Conservation (phyloP, 2,888 invertebrate genomes). For the Acronicta alni region DNA sequence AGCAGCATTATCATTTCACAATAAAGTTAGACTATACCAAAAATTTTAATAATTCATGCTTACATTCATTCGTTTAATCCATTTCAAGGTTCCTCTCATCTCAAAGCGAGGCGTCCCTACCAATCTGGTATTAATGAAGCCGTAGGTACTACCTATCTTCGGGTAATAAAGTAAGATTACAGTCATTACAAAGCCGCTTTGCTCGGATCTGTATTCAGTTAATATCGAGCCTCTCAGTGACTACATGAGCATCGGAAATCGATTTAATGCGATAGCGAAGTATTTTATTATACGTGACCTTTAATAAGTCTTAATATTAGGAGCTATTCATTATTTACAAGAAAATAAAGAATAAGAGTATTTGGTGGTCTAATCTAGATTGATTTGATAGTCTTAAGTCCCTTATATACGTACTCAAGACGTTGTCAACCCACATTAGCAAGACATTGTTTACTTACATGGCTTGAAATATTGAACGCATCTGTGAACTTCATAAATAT, state of each 20-base stretch:
- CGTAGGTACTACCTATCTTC: constrained; percentile 58
- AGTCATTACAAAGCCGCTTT: constrained; percentile 67
- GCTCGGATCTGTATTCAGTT: constrained; percentile 48
- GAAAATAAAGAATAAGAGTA: neutral
- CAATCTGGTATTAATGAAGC: constrained; percentile 73
- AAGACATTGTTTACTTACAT: too few species aligned
- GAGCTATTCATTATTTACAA: neutral
- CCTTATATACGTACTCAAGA: too few species aligned
- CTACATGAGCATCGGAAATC: constrained; percentile 36
- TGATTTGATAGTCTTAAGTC: too few species aligned
- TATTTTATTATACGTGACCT: constrained; percentile 37
- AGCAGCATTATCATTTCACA: too few species aligned
- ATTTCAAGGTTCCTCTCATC: neutral
- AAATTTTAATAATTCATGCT: constrained; percentile 2
- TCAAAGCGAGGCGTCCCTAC: constrained; percentile 5
- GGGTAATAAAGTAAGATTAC: constrained; percentile 77
- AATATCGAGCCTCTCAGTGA: constrained; percentile 41
- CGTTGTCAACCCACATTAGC: too few species aligned
- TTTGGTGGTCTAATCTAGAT: too few species aligned
- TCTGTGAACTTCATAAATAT: too few species aligned
- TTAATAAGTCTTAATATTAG: constrained; percentile 24
- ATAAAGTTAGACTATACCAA: too few species aligned
- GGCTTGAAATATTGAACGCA: too few species aligned
- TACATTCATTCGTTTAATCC: neutral
- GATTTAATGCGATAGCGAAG: constrained; percentile 37